A percentile compares a stretch with the other conserved stretches of the same genome.
These are phyloP conservation scores for Apus apus DNA, from an alignment of 2,113 vertebrate genomes.

Conservation along the genomic window DNA sequence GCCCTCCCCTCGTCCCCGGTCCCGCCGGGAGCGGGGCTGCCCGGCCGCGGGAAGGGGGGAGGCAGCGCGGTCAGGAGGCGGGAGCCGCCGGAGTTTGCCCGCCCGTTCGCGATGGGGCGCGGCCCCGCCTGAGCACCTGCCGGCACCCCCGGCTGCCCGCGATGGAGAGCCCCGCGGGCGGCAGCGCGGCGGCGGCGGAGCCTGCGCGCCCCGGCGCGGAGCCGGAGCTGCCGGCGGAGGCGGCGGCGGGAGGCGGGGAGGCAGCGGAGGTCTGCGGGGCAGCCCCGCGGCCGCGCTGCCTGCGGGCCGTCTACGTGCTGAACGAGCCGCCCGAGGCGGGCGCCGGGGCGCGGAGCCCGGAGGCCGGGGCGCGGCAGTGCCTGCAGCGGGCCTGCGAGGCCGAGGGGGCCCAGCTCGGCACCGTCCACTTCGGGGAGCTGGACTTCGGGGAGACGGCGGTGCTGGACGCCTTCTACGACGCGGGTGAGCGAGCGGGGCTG, in stretches of 20 bases:
- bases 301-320: slow-evolving; percentile 85
- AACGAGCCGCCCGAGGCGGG: slow-evolving; percentile 78
- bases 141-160: too few species aligned
- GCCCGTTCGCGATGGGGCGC: not conserved
- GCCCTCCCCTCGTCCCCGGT: not conserved
- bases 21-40: not conserved
- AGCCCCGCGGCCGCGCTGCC: slow-evolving; percentile 73
- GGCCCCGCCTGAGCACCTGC: slow-evolving; percentile 28
- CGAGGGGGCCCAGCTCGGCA: slow-evolving; percentile 85
- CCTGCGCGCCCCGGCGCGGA: not conserved
- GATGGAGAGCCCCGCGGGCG: slow-evolving; percentile 20
- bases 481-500: slow-evolving; percentile 77
- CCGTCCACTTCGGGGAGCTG: slow-evolving; percentile 85
- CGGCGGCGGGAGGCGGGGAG: not conserved
- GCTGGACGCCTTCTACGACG: slow-evolving; percentile 93
- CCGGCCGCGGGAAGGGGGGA: too few species aligned
- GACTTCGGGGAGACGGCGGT: slow-evolving; percentile 90
- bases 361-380: slow-evolving; percentile 86
- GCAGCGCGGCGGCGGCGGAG: not conserved
- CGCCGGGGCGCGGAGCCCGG: slow-evolving; percentile 79
- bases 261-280: slow-evolving; percentile 25
- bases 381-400: slow-evolving; percentile 87
- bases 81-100: not conserved
- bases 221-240: not conserved
- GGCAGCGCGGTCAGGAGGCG: not conserved